Evolutionary conservation across 2,888 invertebrate genomes (phyloP), one percentile per base, ranked within the genome.

Genomic region (Hermodice carunculata): DNA sequence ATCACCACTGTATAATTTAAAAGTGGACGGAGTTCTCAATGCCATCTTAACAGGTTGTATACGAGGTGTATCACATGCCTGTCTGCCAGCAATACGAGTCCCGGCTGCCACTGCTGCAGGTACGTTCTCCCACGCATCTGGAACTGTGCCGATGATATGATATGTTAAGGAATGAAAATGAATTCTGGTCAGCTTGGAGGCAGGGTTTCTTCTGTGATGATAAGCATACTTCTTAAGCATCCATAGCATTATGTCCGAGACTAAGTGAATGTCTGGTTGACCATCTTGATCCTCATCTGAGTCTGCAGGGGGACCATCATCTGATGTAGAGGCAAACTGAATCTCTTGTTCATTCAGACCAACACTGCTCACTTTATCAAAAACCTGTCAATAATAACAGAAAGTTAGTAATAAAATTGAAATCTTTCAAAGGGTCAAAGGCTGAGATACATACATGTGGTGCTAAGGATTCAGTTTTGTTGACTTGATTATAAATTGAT

Each of bases 301-400:
- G 72, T 79, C 58, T 2, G 34, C 43, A 66, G 86, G 86, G 4
- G 87, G 87, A 0, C 87, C 87, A 24, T 76, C 79, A 3, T 77
- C 81, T 6, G 84, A 82, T 58, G 82, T 76, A 8, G 85, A 81
- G 17, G 86, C 66, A 67, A 87, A 87, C 0, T 84, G 75, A 37
- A 88, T 70, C 69, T 88, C 87, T 66, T 88, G 87, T 69, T 88
- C 88, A 76, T 87, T 88, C 29, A 88, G 78, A 14, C 87, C 86
- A 40, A 88, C 70, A 4, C 87, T 86, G 56, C 83, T 80, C 4
- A 86, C 80, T 49, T 77, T 73, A 1, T 79, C 78, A 32, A 87
- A 66, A 46, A 87, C 78, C 86, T 87, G 74, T 19, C 24, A 8
- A 26, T 26, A 51, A 22, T 14, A 28, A 17, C n/a, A n/a, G n/a